Percentiles rank a stretch among this genome's conserved stretches.
phyloP scores from a whole-genome alignment of 2,888 invertebrate genomes.

The Apotomis capreana region DNA sequence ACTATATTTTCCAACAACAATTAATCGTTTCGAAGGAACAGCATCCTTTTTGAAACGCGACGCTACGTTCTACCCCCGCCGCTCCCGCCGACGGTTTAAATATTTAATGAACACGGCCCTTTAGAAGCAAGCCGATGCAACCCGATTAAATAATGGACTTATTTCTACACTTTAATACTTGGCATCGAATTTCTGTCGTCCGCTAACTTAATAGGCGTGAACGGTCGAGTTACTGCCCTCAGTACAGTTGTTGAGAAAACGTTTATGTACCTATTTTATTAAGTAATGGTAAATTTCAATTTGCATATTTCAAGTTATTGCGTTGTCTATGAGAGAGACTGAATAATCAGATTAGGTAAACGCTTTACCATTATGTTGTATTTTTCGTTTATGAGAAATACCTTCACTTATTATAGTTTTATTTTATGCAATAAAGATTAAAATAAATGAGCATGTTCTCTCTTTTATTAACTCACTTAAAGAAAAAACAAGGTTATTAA shows the following conservation, averaged over 20 bases:
- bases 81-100: neutral
- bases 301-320: neutral
- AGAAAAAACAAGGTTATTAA: no score
- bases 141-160: slow-evolving; percentile 41
- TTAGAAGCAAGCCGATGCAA: slow-evolving; percentile 34
- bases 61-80: no score
- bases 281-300: slow-evolving; percentile 3
- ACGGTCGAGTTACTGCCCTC: slow-evolving; percentile 52
- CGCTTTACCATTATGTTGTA: neutral
- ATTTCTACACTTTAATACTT: slow-evolving; percentile 57
- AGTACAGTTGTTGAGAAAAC: slow-evolving; percentile 9
- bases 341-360: neutral
- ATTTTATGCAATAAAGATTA: no score
- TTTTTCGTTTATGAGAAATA: no score
- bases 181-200: slow-evolving; percentile 53
- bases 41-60: no score
- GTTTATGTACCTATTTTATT: neutral
- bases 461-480: no score
- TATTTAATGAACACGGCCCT: slow-evolving; percentile 23
- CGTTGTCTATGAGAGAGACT: slow-evolving; percentile 2
- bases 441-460: no score
- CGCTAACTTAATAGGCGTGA: slow-evolving; percentile 60
- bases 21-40: no score
- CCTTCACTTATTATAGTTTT: no score
- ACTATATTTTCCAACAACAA: no score